These are phyloP conservation scores for Uropetala carovei DNA, from an alignment of 2,888 invertebrate species.

Conservation along the genomic window DNA sequence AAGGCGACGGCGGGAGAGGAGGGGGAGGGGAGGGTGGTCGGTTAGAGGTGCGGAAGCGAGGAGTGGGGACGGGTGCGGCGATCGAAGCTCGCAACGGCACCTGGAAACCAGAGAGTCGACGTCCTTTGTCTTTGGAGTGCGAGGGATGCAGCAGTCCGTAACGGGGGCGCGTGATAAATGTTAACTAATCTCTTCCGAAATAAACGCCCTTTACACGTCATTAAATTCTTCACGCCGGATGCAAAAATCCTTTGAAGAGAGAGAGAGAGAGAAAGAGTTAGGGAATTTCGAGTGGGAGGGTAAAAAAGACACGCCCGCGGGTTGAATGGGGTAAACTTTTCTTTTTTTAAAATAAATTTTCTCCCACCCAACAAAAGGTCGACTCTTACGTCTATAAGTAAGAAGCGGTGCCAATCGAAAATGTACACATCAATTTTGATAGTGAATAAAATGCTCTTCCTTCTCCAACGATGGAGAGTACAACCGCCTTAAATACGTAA, in stretches of 20 bases:
- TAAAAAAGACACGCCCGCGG: too few species aligned
- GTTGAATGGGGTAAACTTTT: too few species aligned
- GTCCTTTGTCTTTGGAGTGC: not conserved
- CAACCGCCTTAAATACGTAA: too few species aligned
- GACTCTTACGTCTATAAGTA: too few species aligned
- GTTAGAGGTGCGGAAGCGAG: conserved; percentile 11
- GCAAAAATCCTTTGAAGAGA: not conserved
- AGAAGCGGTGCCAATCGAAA: too few species aligned
- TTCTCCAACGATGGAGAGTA: too few species aligned
- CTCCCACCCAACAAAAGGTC: too few species aligned
- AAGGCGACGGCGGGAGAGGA: not conserved
- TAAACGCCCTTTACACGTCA: conserved; percentile 19
- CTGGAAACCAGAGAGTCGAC: conserved; percentile 32
- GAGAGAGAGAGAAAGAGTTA: too few species aligned
- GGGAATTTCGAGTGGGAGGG: too few species aligned
- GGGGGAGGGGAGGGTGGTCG: not conserved
- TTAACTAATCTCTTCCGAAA: conserved; percentile 28
- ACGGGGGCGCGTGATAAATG: conserved; percentile 13
- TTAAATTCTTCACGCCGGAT: conserved; percentile 25
- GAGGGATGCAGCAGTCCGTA: not conserved
- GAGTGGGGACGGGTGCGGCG: not conserved
- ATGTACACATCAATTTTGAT: too few species aligned
- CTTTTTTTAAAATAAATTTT: too few species aligned
- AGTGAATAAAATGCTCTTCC: too few species aligned
- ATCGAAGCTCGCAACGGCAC: conserved; percentile 51